Conservation (phyloP, 2,888 invertebrate genomes). For the Ophion obscuratus region DNA sequence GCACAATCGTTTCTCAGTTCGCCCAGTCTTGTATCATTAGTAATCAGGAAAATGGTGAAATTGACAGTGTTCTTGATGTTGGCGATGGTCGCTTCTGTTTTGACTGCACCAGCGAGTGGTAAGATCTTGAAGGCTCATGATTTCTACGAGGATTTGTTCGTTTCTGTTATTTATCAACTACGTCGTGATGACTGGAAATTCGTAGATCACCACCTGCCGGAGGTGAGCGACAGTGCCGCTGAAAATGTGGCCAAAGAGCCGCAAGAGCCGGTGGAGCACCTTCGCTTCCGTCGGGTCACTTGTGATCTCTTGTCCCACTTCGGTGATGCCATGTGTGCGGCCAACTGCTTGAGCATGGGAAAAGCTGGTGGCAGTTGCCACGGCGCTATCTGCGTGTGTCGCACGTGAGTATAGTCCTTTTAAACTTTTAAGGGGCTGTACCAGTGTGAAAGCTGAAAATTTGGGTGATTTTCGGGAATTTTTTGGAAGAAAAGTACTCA, state of each 20-base stretch:
- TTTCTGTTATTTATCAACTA: neutral
- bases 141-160: neutral
- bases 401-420: conserved; percentile 70
- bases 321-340: conserved; percentile 76
- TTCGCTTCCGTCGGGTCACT: conserved; percentile 76
- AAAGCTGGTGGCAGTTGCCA: conserved; percentile 78
- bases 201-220: conserved; percentile 38
- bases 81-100: conserved; percentile 47
- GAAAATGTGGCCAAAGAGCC: conserved; percentile 2
- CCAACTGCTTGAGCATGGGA: conserved; percentile 76
- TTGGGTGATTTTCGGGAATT: no score
- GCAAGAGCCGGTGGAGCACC: conserved; percentile 21
- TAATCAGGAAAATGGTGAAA: conserved; percentile 52
- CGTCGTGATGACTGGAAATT: neutral
- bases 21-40: neutral
- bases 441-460: no score
- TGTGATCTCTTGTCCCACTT: conserved; percentile 75
- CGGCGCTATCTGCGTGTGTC: conserved; percentile 75
- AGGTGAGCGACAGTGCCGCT: conserved; percentile 19
- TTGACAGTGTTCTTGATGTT: conserved; percentile 59
- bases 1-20: neutral
- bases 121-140: neutral
- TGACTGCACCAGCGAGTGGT: conserved; percentile 61
- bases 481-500: no score
- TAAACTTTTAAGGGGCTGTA: no score